Base-by-base conservation (phyloP, 2,888 invertebrate genomes). In the Torymus tubicola region DNA sequence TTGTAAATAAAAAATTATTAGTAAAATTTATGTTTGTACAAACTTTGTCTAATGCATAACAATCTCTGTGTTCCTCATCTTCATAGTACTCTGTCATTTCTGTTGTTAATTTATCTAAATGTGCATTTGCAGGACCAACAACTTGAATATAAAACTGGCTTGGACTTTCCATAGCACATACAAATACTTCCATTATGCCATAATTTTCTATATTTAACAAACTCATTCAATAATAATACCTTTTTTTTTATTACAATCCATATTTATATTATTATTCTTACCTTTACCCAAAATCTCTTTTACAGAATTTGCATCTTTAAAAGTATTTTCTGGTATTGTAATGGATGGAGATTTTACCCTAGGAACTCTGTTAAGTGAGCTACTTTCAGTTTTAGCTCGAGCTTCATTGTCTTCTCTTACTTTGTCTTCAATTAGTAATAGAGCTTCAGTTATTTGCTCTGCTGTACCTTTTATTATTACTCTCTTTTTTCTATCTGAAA, bases 111-210 rank as follows among this genome's bases (percentile, higher is more conserved):
- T 94, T 93, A 89, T 98, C 96, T 16, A 98, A 92, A 88, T 96
- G 94, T 10, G 94, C 92, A 0, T 96, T 94, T 85, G 94, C 94
- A 0, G 95, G 93, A 0, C 96, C 95, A 74, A 95, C 93, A 82
- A 96, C 93, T 92, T 98, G 98, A 12, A 98, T 93, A 96, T 97
- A 98, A 92, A 98, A 98, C 82, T 92, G 92, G 16, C 92, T 92
- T 0, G 97, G 97, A 50, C 94, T 94, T 14, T 95, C 95, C 83
- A 96, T 94, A 0, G 97, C 96, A 0, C 97, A 96, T 3, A 98
- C 96, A 91, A 95, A 97, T 16, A 97, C 96, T 88, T 97, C 96
- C 88, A 96, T 94, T 18, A 93, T 93, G 0, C 94, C 93, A 80
- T 94, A 94, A 77, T 72, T 69, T 74, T 57, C 79, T 83, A 24